Base-by-base conservation (phyloP, 1,140 invertebrate species). In the Hestina assimilis region DNA sequence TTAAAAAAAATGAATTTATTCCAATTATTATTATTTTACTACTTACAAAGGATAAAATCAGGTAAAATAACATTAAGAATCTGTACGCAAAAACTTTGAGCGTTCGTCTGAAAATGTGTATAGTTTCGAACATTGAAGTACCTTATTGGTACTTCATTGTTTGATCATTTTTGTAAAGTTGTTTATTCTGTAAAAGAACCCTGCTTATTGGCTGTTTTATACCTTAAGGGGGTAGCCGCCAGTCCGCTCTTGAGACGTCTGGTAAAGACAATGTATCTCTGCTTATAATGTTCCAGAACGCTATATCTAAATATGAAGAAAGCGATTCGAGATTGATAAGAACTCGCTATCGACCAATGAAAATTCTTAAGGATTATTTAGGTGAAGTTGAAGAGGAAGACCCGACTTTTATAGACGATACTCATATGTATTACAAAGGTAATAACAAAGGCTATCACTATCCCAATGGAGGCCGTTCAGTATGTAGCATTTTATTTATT, bases 351-450 rank as follows among this genome's bases (percentile, higher is more conserved):
- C 63, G 84, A 38, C 78, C 82, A 23, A 84, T 87, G 81, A 85
- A 85, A 55, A 67, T 83, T 28, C 73, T 87, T 19, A 85, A 87
- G 67, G 76, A 87, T 46, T 66, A 75, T 66, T 74, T 87, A 38
- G 52, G 67, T 0, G 82, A 75, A 0, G 52, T 76, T 0, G 74
- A 80, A 53, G 81, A 84, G 9, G 81, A 86, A 42, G 76, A 86
- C 45, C 70, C 79, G 0, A 77, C 74, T 6, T 86, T 87, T 52
- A 67, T 83, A n/a, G 84, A 87, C 28, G 84, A 85, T 64, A 83
- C 82, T 26, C 72, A 87, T 51, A 75, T 87, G 74, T 87, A 78
- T 69, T 87, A 85, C 47, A 84, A 68, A 76, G 82, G 80, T 87
- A 65, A 17, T 19, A 50, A 62, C 40, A 3, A 7, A 38, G 20